A percentile compares a stretch with the other conserved stretches of the same genome.
phyloP scores from a whole-genome alignment of 92 coral and sea anemone species.

The Porites lobata region DNA sequence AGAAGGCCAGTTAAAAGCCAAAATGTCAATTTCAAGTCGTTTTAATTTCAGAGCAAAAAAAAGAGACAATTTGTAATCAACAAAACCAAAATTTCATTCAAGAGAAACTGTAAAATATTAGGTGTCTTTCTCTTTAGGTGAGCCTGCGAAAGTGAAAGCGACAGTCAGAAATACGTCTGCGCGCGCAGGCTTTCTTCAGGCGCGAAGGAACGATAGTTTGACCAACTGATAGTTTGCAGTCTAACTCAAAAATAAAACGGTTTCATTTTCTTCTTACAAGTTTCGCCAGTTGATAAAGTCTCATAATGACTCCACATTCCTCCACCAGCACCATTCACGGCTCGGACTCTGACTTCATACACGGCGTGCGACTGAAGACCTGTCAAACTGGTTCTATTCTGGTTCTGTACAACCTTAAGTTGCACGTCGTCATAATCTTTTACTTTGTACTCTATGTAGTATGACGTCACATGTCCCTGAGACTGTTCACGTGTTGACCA shows the following conservation, averaged over 20 bases:
- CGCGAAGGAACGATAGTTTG: no score
- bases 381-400: constrained; percentile 36
- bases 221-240: no score
- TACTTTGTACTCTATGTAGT: constrained; percentile 44
- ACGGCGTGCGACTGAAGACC: constrained; percentile 36
- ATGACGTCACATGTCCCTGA: constrained; percentile 17
- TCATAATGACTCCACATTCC: constrained; percentile 39
- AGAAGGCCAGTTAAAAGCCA: no score
- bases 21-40: no score
- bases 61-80: no score
- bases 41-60: no score
- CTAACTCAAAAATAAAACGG: neutral
- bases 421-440: neutral
- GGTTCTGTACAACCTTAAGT: constrained; percentile 47
- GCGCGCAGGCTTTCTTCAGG: no score
- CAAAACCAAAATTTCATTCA: no score
- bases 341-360: constrained; percentile 45
- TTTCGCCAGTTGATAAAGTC: constrained; percentile 44
- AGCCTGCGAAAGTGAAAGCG: no score
- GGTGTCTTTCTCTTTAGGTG: no score
- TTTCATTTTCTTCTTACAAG: constrained; percentile 17
- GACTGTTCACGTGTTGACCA: constrained; percentile 18
- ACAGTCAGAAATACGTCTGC: no score
- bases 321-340: constrained; percentile 52
- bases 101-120: no score